Evolutionary conservation across 1,140 invertebrate species (phyloP), one percentile per base, ranked within the genome.

Genomic region (Formica exsecta): DNA sequence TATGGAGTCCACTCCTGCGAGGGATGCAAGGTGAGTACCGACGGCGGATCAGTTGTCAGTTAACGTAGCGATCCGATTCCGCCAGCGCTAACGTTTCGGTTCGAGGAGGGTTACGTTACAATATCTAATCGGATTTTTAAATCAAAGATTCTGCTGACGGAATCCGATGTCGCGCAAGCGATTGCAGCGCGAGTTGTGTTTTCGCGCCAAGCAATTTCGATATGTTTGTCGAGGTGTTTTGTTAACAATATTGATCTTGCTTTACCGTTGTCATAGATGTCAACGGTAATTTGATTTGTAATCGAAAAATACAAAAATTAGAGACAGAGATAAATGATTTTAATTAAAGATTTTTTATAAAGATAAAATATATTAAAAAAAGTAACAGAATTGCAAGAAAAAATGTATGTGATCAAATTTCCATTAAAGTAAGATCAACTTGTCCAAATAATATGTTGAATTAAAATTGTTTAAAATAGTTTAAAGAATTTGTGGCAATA

Each of bases 1-100:
- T 99, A 99, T 97, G 99, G 99, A 44, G 99, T 99, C 86, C 99
- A 99, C 92, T 99, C 98, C 77, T 99, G 99, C 95, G 99, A 99
- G 96, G 99, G 99, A 92, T 99, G 99, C 96, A 99, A 99, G 97
- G 99, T 99, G 96, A 97, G 97, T 95, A 32, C 36, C 9, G 13
- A 7, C 36, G 22, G 22, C 36, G 22, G 16, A n/a, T 61, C 41
- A 41, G 7, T 48, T 57, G n/a, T 44, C 38, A n/a, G 6, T 48
- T 65, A 25, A 25, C n/a, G 22, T 4, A 13, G n/a, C 32, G n/a
- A 80, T 83, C 29, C 11, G 38, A 73, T 75, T 76, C 81, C 22
- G 66, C 62, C 76, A 51, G 11, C 48, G 48, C 38, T 75, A 16
- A 68, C 25, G 64, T 44, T 32, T 32, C 13, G 38, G 6, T 41